Percentiles rank a stretch among this genome's conserved stretches.
phyloP scores from a whole-genome alignment of 2,888 invertebrate genomes.

The Tiliacea aurago region DNA sequence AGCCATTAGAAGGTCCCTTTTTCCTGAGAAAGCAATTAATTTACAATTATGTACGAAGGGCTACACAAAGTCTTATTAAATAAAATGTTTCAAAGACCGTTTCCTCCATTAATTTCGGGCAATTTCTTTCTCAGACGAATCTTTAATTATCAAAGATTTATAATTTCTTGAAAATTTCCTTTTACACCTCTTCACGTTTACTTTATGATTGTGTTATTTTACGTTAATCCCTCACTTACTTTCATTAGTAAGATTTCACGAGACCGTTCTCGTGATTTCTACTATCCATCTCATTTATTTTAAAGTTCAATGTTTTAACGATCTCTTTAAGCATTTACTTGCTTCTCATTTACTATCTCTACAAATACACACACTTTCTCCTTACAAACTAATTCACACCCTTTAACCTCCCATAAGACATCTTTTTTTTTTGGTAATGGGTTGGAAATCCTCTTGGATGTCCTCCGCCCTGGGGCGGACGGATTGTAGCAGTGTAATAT shows the following conservation, averaged over 20 bases:
- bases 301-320: background rate
- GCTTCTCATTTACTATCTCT: background rate
- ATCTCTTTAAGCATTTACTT: background rate
- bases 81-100: conserved; percentile 84
- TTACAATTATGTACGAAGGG: conserved; percentile 87
- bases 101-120: conserved; percentile 76
- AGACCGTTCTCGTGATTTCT: background rate
- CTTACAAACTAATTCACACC: conserved; percentile 26
- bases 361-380: conserved; percentile 16
- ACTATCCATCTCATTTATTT: background rate
- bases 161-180: conserved; percentile 43
- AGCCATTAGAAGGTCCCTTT: conserved; percentile 82
- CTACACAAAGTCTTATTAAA: conserved; percentile 86
- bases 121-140: conserved; percentile 79
- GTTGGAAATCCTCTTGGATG: too few species aligned
- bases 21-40: conserved; percentile 85
- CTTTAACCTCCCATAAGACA: conserved; percentile 45
- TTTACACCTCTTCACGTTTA: conserved; percentile 36
- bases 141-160: conserved; percentile 75
- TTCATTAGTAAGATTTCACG: background rate
- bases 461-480: too few species aligned
- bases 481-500: too few species aligned
- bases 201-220: conserved; percentile 14
- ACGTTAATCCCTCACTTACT: background rate
- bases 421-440: too few species aligned